phyloP scores from a whole-genome alignment of 2,888 invertebrate species.

The Parnassius apollo region DNA sequence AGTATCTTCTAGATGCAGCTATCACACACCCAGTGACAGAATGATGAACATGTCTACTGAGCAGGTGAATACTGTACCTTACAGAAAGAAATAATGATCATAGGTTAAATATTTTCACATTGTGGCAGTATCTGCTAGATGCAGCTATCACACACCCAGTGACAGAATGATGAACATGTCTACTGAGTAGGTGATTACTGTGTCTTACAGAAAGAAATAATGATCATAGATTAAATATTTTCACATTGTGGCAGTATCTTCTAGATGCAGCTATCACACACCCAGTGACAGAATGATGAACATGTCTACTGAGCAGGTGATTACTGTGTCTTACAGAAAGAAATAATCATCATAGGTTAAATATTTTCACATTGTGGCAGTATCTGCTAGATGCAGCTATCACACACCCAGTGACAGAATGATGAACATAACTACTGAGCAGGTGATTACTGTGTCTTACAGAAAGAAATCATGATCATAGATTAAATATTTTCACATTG shows the following conservation, averaged over 20 bases:
- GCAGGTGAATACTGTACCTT: neutral
- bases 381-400: constrained; percentile 5
- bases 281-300: constrained; percentile 31
- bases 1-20: constrained; percentile 23
- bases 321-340: neutral
- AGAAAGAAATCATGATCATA: no score
- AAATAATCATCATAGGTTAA: neutral
- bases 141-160: constrained; percentile 19
- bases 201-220: no score
- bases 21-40: constrained; percentile 1
- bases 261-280: neutral
- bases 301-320: constrained; percentile 19
- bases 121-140: neutral
- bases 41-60: neutral
- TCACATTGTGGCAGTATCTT: constrained; percentile 7
- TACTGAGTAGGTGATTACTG: neutral
- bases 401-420: neutral
- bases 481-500: no score
- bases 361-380: neutral
- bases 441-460: no score
- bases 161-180: constrained; percentile 8
- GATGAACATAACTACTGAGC: no score
- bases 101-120: neutral
- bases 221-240: no score
- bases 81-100: no score